Evolutionary conservation across 2,797 vertebrate genomes (phyloP).

Genomic region (Picus viridis): DNA sequence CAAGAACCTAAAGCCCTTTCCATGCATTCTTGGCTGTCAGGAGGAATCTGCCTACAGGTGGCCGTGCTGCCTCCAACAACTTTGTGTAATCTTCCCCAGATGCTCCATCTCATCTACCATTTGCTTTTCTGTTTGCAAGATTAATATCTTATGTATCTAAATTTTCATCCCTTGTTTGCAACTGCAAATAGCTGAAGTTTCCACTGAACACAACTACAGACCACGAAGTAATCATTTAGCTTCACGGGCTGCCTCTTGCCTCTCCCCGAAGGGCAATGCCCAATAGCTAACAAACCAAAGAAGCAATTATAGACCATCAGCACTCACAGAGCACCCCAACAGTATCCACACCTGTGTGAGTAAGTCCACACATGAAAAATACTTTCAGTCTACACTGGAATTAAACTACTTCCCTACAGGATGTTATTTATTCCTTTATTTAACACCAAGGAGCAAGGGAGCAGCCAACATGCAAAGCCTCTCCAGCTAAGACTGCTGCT

Average conservation of each 20-base stretch:
- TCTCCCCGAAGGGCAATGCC: neutral
- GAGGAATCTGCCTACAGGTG: neutral
- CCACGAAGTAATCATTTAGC: neutral
- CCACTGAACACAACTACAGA: neutral
- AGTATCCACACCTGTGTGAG: neutral
- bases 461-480: neutral
- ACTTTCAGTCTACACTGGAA: neutral
- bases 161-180: conserved; percentile 1
- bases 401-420: neutral
- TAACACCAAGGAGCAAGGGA: neutral
- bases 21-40: neutral
- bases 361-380: neutral
- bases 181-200: conserved; percentile 19
- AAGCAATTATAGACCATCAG: neutral
- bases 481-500: neutral
- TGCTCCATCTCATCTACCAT: neutral
- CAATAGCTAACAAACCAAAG: neutral
- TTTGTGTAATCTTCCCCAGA: neutral
- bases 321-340: neutral
- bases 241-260: neutral
- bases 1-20: conserved; percentile 3
- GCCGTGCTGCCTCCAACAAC: neutral
- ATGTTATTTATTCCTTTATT: neutral
- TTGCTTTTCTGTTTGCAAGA: conserved; percentile 11
- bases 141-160: neutral